Conservation (phyloP, 2,113 vertebrate genomes). For the Leucoraja erinaceus region DNA sequence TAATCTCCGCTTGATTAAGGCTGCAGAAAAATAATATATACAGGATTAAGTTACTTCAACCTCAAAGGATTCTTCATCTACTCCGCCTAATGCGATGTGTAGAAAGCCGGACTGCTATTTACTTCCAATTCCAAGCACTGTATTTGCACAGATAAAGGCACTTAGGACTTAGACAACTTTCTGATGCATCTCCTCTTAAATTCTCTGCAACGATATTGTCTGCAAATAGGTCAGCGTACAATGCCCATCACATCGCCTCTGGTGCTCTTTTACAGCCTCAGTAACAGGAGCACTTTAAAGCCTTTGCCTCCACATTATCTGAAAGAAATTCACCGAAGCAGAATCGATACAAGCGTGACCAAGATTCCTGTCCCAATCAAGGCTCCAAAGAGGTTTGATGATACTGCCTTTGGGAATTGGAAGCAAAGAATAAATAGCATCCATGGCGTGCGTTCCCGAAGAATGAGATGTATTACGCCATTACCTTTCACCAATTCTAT, state of each 20-base stretch:
- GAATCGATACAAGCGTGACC: not conserved
- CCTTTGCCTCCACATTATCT: not conserved
- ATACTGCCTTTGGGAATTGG: slow-evolving; percentile 22
- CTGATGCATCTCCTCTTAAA: not conserved
- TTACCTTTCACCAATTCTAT: not conserved
- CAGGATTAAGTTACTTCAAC: not conserved
- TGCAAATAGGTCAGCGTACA: slow-evolving; percentile 28
- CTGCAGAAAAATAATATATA: not conserved
- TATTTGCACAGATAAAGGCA: not conserved
- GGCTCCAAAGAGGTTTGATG: not conserved
- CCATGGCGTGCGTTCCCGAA: not conserved
- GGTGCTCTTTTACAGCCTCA: slow-evolving; percentile 12
- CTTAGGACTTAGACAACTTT: not conserved
- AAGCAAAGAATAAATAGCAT: slow-evolving; percentile 7
- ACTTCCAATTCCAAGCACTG: not conserved
- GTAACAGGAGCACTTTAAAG: slow-evolving; percentile 24
- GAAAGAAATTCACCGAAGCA: slow-evolving; percentile 19
- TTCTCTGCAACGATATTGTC: not conserved
- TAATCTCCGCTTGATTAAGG: slow-evolving; percentile 5
- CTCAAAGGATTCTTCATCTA: not conserved
- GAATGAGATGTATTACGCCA: not conserved
- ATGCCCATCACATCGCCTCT: slow-evolving; percentile 17
- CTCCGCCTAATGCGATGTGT: not conserved
- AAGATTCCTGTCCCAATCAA: not conserved
- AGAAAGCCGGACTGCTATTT: not conserved